Evolutionary conservation across 2,113 vertebrate genomes (phyloP).

Genomic region (Pangasianodon hypophthalmus): DNA sequence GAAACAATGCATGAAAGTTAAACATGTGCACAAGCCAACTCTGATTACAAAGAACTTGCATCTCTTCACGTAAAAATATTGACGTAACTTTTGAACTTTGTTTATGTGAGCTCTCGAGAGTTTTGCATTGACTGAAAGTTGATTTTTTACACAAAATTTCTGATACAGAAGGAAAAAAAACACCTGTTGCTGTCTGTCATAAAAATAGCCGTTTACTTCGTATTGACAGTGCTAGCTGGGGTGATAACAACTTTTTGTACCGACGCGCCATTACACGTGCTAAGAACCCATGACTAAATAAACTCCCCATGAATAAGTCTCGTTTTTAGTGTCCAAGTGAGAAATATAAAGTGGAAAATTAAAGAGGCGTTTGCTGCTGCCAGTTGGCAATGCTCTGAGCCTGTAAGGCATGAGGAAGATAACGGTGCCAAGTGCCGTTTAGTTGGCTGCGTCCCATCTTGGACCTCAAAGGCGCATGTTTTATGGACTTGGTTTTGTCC

Average conservation of each 20-base stretch:
- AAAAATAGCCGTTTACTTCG: not conserved
- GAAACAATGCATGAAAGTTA: too few species aligned
- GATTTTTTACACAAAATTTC: not conserved
- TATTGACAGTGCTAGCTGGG: slow-evolving; percentile 7
- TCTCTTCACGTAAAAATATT: too few species aligned
- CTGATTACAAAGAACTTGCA: too few species aligned
- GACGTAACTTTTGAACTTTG: not conserved
- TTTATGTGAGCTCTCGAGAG: not conserved
- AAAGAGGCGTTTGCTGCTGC: slow-evolving; percentile 13
- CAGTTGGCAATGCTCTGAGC: not conserved
- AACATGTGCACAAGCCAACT: too few species aligned
- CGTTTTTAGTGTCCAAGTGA: slow-evolving; percentile 25
- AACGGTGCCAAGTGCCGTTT: slow-evolving; percentile 23
- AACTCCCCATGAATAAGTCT: slow-evolving; percentile 18
- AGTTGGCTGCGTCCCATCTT: not conserved
- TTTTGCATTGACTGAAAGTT: not conserved
- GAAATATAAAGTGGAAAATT: slow-evolving; percentile 38
- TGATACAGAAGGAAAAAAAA: not conserved
- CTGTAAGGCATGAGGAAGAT: slow-evolving; percentile 31
- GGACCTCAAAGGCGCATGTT: not conserved
- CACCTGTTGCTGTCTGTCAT: not conserved
- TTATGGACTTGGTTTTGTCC: slow-evolving; percentile 17
- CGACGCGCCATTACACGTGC: not conserved
- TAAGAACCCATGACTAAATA: not conserved
- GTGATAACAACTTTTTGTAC: slow-evolving; percentile 1